Conservation (phyloP, 2,888 invertebrate genomes). For the Pardosa pseudoannulata region DNA sequence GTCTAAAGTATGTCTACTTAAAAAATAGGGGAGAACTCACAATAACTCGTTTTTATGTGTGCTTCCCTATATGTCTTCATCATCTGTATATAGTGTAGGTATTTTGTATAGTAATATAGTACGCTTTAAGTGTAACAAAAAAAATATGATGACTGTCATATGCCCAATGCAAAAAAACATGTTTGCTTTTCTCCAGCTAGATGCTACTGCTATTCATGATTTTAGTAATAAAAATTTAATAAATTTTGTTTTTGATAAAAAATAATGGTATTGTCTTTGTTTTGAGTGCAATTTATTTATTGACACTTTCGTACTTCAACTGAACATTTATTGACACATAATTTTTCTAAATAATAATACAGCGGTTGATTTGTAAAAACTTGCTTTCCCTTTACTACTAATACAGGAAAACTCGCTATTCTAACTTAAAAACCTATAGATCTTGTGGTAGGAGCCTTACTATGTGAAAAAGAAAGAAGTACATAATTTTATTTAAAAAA, state of each 20-base stretch:
- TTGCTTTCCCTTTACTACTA: no score
- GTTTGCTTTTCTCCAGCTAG: constrained; percentile 60
- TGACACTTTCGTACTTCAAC: no score
- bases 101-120: constrained; percentile 69
- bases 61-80: constrained; percentile 54
- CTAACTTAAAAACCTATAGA: no score
- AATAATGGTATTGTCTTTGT: not conserved
- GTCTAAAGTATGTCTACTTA: constrained; percentile 28
- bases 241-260: constrained; percentile 71
- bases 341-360: no score
- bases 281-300: not conserved
- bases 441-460: no score
- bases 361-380: no score
- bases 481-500: no score
- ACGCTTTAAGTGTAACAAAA: constrained; percentile 65
- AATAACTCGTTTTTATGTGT: constrained; percentile 39
- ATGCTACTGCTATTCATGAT: constrained; percentile 62
- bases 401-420: no score
- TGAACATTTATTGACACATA: no score
- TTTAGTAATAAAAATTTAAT: constrained; percentile 70
- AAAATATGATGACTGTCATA: constrained; percentile 35
- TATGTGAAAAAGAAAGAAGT: no score
- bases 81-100: constrained; percentile 71
- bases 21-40: constrained; percentile 28
- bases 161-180: constrained; percentile 36